phyloP scores from a whole-genome alignment of 2,797 vertebrate species.

The Falco cherrug region DNA sequence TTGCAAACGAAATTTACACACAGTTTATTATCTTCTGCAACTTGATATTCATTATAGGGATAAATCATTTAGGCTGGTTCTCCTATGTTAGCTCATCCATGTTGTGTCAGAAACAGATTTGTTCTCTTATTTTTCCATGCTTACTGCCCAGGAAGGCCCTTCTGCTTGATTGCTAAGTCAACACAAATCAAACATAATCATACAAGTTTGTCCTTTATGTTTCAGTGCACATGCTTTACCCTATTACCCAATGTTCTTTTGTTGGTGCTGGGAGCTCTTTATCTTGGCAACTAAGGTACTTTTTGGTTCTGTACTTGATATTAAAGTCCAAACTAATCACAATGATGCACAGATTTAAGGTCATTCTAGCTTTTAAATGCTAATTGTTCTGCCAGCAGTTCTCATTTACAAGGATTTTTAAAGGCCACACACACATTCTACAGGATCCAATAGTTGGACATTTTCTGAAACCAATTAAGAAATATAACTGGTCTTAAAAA shows the following conservation, averaged over 20 bases:
- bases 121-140: constrained; percentile 29
- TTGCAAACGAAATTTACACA: background rate
- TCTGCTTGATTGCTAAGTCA: constrained; percentile 73
- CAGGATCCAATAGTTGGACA: constrained; percentile 75
- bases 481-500: constrained; percentile 38
- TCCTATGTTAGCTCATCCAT: background rate
- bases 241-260: constrained; percentile 78
- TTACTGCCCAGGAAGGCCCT: constrained; percentile 50
- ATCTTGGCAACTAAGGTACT: constrained; percentile 67
- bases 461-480: constrained; percentile 71
- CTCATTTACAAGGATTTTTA: constrained; percentile 85
- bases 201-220: constrained; percentile 85
- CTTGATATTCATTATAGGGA: background rate
- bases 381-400: constrained; percentile 90
- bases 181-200: constrained; percentile 76
- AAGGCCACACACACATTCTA: constrained; percentile 82
- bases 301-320: constrained; percentile 65
- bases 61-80: background rate
- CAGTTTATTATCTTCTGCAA: background rate
- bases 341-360: constrained; percentile 87
- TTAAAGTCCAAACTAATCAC: constrained; percentile 85
- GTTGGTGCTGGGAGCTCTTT: constrained; percentile 77
- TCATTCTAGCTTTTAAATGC: constrained; percentile 89
- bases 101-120: background rate
- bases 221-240: constrained; percentile 84